These are phyloP conservation scores for Perizoma flavofasciatum DNA, from an alignment of 2,888 invertebrate species.

Conservation along the genomic window DNA sequence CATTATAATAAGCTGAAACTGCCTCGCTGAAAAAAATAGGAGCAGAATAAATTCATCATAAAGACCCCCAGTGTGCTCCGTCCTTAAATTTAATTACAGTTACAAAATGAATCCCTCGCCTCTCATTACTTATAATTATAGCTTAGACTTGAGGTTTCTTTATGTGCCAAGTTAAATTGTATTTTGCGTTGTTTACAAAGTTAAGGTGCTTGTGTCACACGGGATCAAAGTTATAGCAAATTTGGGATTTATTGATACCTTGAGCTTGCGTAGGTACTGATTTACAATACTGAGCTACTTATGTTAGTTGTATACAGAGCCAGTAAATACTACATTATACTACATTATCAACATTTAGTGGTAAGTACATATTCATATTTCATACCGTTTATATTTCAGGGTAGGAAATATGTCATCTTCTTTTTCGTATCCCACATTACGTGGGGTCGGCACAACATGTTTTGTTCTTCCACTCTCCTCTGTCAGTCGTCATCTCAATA, in stretches of 20 bases:
- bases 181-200: slow-evolving; percentile 45
- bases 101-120: slow-evolving; percentile 42
- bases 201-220: slow-evolving; percentile 27
- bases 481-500: too few relatives aligned
- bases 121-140: slow-evolving; percentile 48
- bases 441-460: too few relatives aligned
- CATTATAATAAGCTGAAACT: slow-evolving; percentile 14
- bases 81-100: slow-evolving; percentile 52
- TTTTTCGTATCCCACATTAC: too few relatives aligned
- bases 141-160: slow-evolving; percentile 44
- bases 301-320: too few relatives aligned
- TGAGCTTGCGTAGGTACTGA: too few relatives aligned
- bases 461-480: too few relatives aligned
- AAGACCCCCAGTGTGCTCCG: slow-evolving; percentile 32
- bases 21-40: slow-evolving; percentile 20
- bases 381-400: too few relatives aligned
- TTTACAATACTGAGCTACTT: too few relatives aligned
- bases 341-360: too few relatives aligned
- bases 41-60: slow-evolving; percentile 34
- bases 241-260: not conserved
- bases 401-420: too few relatives aligned
- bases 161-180: slow-evolving; percentile 53
- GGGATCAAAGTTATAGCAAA: slow-evolving; percentile 6
- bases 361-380: too few relatives aligned
- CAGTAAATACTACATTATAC: too few relatives aligned